phyloP scores from a whole-genome alignment of 2,113 vertebrate genomes.

The Zosterops lateralis region DNA sequence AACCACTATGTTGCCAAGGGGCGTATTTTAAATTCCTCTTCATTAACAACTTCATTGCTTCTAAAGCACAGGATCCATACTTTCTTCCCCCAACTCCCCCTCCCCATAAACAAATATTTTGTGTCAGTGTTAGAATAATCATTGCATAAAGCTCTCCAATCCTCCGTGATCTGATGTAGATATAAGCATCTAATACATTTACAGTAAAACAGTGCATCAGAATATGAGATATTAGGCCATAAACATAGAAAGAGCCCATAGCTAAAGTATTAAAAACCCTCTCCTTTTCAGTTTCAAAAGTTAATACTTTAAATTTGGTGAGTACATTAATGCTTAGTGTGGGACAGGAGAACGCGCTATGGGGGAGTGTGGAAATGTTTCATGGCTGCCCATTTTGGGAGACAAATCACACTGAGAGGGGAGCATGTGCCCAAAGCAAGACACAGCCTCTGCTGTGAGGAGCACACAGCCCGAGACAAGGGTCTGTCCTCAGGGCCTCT shows the following conservation, averaged over 20 bases:
- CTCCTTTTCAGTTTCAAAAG: neutral
- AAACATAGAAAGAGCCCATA: neutral
- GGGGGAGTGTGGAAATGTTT: neutral
- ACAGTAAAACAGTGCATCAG: neutral
- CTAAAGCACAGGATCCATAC: neutral
- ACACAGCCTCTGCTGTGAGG: neutral
- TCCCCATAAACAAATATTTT: neutral
- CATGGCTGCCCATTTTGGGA: neutral
- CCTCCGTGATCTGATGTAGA: neutral
- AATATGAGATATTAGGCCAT: neutral
- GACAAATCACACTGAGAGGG: accelerated
- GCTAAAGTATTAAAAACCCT: neutral
- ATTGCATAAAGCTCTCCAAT: neutral
- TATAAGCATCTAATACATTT: neutral
- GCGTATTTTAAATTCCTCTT: neutral
- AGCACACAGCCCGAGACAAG: neutral
- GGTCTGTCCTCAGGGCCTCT: neutral
- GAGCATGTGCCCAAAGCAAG: neutral
- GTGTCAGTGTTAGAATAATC: neutral
- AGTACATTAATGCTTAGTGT: neutral
- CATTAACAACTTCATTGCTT: neutral
- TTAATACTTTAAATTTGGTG: neutral
- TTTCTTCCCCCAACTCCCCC: neutral
- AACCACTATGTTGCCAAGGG: neutral
- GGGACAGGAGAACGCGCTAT: accelerated